Evolutionary conservation across 2,797 vertebrate genomes (phyloP), one percentile per base, ranked within the genome.

Genomic region (Cuniculus paca): DNA sequence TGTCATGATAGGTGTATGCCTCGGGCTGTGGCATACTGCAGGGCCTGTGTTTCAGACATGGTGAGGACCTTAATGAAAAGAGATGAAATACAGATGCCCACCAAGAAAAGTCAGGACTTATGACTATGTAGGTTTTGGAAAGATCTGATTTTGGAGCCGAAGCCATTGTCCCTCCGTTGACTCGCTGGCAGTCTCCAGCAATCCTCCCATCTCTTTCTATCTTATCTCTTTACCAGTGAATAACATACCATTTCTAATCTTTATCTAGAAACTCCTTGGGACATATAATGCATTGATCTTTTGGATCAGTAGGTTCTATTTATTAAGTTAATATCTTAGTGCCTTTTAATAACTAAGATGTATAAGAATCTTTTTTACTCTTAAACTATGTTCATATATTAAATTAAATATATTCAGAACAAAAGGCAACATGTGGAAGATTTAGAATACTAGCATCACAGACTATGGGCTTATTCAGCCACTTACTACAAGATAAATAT

Each of bases 331-430:
- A 19, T 84, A 42, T 14, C 24, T 82, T 75, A 77, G 16, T 36
- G 6, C 16, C 12, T 92, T 31, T 50, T 36, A 48, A 36, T 72
- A 75, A 68, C 22, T 86, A 82, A 31, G 26, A 82, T 84, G 50
- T 91, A 52, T 65, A 93, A 45, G 93, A 84, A n/a, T 54, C 6
- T 83, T 91, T 91, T 91, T 77, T 45, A 72, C 11, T 65, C 17
- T 65, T 80, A 81, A 84, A 60, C 19, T 13, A 12, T 70, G 24
- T 70, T 88, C 19, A 22, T n/a, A 14, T 54, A 48, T 70, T 83
- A 50, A 48, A 70, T 54, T 74, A 72, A 77, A 74, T 42, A 60
- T 70, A 63, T 74, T 52, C 34, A 63, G 26, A 5, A 34, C 22
- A 65, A 61, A n/a, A n/a, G 39, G 39, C 63, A 48, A 36, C 36